Conservation (phyloP, 2,113 vertebrate genomes). For the Mirounga angustirostris region DNA sequence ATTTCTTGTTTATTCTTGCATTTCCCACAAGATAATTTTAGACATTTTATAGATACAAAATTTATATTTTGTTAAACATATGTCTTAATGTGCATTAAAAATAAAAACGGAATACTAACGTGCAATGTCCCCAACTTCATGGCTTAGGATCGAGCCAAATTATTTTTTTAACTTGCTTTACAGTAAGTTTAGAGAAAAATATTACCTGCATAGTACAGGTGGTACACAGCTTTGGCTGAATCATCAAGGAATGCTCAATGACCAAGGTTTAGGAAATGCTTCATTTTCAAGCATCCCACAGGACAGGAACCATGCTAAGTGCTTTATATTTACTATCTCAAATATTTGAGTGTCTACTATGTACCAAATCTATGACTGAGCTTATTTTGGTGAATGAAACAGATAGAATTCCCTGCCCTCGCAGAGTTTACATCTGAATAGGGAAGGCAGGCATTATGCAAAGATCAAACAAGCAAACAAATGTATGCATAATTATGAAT, state of each 20-base stretch:
- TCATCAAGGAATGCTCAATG: not conserved
- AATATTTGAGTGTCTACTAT: conserved; percentile 14
- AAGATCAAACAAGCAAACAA: conserved; percentile 6
- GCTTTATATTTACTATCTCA: not conserved
- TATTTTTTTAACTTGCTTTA: conserved; percentile 2
- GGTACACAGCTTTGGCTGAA: not conserved
- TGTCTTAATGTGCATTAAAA: not conserved
- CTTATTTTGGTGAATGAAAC: conserved; percentile 39
- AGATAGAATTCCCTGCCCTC: not conserved
- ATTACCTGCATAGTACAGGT: not conserved
- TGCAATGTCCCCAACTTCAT: not conserved
- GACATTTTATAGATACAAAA: not conserved
- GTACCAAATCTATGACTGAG: not conserved
- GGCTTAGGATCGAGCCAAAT: not conserved
- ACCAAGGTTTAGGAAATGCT: conserved; percentile 29
- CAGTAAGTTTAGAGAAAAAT: not conserved
- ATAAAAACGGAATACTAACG: not conserved
- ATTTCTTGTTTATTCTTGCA: not conserved
- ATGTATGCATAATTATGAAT: not conserved
- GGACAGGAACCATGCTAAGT: too few relatives aligned
- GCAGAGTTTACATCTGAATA: not conserved
- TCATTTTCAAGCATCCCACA: not conserved
- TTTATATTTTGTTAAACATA: not conserved
- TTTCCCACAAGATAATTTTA: not conserved
- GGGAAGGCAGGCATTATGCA: not conserved